Percentiles rank a stretch among this genome's conserved stretches.
Conservation (phyloP, 1,140 invertebrate genomes). For the Diorhabda carinulata region DNA sequence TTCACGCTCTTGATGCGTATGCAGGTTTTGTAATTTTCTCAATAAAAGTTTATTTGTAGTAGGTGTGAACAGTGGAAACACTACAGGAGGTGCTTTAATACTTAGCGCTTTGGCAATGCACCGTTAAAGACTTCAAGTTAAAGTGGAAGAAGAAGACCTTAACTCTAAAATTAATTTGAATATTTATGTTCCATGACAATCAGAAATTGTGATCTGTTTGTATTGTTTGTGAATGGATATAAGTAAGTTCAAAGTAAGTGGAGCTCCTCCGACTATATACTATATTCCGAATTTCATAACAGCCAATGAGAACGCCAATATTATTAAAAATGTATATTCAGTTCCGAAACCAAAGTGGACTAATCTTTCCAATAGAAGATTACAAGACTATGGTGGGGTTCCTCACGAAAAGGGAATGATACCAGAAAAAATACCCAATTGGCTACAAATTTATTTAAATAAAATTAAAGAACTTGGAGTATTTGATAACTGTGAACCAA, state of each 20-base stretch:
- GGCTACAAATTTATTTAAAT: conserved; percentile 74
- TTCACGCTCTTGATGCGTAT: too few relatives aligned
- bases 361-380: conserved; percentile 78
- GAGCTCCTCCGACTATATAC: conserved; percentile 61
- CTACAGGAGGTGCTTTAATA: too few relatives aligned
- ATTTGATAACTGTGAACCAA: conserved; percentile 77
- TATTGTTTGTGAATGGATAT: conserved; percentile 18
- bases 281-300: conserved; percentile 93
- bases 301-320: conserved; percentile 69
- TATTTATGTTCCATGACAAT: too few relatives aligned
- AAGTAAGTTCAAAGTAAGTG: conserved; percentile 18
- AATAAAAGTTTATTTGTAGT: too few relatives aligned
- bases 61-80: too few relatives aligned
- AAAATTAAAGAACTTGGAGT: conserved; percentile 67
- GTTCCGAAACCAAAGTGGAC: conserved; percentile 96
- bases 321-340: conserved; percentile 70
- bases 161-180: too few relatives aligned
- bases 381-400: conserved; percentile 96
- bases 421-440: conserved; percentile 80
- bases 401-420: conserved; percentile 93
- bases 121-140: too few relatives aligned
- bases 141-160: too few relatives aligned
- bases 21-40: too few relatives aligned
- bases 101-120: too few relatives aligned
- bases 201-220: not conserved